Base-by-base conservation (phyloP, 2,888 invertebrate genomes). In the Vandiemenella viatica region DNA sequence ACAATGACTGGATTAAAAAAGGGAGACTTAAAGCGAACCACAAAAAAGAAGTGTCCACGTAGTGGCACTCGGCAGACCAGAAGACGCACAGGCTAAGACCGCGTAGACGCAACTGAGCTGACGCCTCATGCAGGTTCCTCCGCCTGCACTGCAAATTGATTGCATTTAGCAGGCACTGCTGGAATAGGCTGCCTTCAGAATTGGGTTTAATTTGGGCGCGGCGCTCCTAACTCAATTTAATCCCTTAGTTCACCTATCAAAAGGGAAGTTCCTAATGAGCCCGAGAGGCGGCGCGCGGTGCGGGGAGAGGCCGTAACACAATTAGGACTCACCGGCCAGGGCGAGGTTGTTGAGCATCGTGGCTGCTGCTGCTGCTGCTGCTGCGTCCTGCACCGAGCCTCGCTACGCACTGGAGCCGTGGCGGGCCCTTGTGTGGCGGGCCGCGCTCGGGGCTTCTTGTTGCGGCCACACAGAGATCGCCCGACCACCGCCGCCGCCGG, bases 301-400 rank as follows among this genome's bases (percentile, higher is more conserved):
- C 18, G 43, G 38, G 44, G 43, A 20, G 40, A 23, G 23, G n/a
- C 32, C 18, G 37, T n/a, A n/a, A 21, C 6, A 22, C 16, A 19
- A 37, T 37, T 23, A 17, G 37, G 37, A 55, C 58, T 59, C 52
- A 61, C 61, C 62, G 48, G 51, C 53, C 26, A 57, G 50, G 42
- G 56, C 45, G 55, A 62, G 55, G 56, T 61, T 61, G 58, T 61
- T 62, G 56, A 62, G 60, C 62, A 62, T 61, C 47, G 53, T 17
- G 38, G 7, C 19, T 21, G 20, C 19, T 6, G 21, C 38, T 17
- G 38, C 5, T 5, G 38, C 38, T 6, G 38, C 38, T 2, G 38
- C 16, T 13, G 3, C 38, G 38, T 4, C 38, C 7, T n/a, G 38
- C 2, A n/a, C 32, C 13, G 32, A 32, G 32, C 13, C 32, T 10